Base-by-base conservation (phyloP, 2,888 invertebrate genomes). In the Macrosiphum euphorbiae region DNA sequence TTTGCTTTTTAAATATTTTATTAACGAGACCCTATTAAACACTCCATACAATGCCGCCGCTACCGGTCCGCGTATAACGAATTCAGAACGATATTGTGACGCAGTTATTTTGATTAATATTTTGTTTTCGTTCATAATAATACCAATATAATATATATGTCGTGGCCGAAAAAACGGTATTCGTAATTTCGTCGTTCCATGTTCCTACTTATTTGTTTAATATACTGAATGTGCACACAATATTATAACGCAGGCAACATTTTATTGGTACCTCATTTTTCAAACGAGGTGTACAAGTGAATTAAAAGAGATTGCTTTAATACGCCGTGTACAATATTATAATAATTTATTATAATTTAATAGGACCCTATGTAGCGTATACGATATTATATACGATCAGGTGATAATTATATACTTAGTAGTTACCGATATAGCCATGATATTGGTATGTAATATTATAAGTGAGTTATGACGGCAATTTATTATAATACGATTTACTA, bases 81-180 rank as follows among this genome's bases (percentile, higher is more conserved):
- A 90, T 67, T 90, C 67, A 67, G 67, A 67, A 50, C 67, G 47
- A 88, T 86, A 47, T 78, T 35, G 35, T 78, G 35, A 67, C n/a
- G 55, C n/a, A 26, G 67, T 52, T 10, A n/a, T 87, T 89, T 78
- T 78, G 67, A 78, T 78, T 90, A 52, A 90, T 85, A 85, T 85
- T 91, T 55, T 24, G n/a, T 85, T 85, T 85, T 44, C 55, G 52
- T 84, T 84, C 26, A 58, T 1, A 3, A 20, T 78, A 47, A 28
- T n/a, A n/a, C n/a, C n/a, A n/a, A n/a, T n/a, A n/a, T n/a, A 47
- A 47, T 47, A 86, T 52, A 52, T 52, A 13, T 78, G 41, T 78
- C 44, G 67, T 26, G 86, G n/a, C 28, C 10, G 86, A 20, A 47
- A 86, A 86, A 61, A 47, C 58, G 20, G 58, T 24, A 58, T 58